A percentile compares a stretch with the other conserved stretches of the same genome.
These are phyloP conservation scores for Actinemys pallida DNA, from an alignment of 2,113 vertebrate species.

Conservation along the genomic window DNA sequence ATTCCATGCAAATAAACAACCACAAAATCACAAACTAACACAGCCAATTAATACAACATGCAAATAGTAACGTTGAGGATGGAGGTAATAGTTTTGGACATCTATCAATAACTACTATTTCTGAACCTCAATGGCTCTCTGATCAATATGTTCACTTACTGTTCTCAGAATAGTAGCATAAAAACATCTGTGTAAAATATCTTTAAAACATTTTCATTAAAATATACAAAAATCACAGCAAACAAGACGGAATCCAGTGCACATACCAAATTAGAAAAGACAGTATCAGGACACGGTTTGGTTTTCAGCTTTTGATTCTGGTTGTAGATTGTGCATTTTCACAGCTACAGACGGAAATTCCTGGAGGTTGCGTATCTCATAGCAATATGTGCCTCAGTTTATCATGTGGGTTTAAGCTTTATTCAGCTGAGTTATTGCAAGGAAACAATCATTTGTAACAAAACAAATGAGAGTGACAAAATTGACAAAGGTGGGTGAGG, in stretches of 20 bases:
- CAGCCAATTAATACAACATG: neutral
- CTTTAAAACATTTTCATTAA: neutral
- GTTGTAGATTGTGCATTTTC: neutral
- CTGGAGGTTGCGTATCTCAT: neutral
- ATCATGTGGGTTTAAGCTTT: neutral
- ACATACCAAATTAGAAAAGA: neutral
- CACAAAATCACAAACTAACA: accelerated
- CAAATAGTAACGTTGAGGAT: accelerated
- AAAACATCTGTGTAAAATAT: neutral
- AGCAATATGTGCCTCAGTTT: neutral
- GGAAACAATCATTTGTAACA: neutral
- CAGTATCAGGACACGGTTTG: neutral
- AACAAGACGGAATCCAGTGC: neutral
- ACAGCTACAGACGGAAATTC: neutral
- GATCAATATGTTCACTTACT: neutral
- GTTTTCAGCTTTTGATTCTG: neutral
- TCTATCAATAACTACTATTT: neutral
- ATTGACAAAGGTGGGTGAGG: neutral
- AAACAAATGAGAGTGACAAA: neutral
- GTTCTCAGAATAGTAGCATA: neutral
- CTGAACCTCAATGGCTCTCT: neutral
- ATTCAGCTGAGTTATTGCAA: neutral
- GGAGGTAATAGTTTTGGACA: neutral
- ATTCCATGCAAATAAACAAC: too few species aligned
- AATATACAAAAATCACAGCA: neutral